phyloP scores from a whole-genome alignment of 1,140 invertebrate species.

The Euura lappo region DNA sequence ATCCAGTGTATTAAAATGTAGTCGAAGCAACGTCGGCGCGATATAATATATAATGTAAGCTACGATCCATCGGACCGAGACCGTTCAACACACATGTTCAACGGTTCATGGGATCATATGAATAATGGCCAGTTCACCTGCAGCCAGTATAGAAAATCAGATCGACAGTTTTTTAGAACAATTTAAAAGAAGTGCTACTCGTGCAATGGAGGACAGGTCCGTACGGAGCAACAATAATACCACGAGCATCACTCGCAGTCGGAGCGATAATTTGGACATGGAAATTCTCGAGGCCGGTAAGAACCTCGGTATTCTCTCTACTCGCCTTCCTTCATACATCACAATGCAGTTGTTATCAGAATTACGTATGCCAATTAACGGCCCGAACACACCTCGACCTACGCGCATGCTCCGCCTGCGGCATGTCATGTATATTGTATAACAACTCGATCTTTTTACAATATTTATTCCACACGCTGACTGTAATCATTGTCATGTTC shows the following conservation, averaged over 20 bases:
- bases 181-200: slow-evolving; percentile 76
- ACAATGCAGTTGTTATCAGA: no score
- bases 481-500: not conserved
- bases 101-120: not conserved
- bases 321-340: no score
- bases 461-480: not conserved
- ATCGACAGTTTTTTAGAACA: slow-evolving; percentile 83
- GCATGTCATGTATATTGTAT: not conserved
- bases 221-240: slow-evolving; percentile 45
- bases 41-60: not conserved
- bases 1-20: slow-evolving; percentile 1
- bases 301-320: slow-evolving; percentile 9
- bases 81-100: not conserved
- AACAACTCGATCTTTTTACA: not conserved
- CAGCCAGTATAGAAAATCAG: slow-evolving; percentile 75
- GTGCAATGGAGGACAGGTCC: slow-evolving; percentile 69
- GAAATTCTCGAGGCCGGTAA: slow-evolving; percentile 56
- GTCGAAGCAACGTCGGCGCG: not conserved
- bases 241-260: slow-evolving; percentile 51
- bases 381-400: no score
- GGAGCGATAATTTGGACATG: slow-evolving; percentile 54
- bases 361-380: no score
- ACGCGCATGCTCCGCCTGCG: not conserved
- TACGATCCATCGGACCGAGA: no score
- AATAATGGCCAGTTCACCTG: slow-evolving; percentile 68